A percentile compares a stretch with the other conserved stretches of the same genome.
Conservation (phyloP, 2,113 vertebrate species). For the Chinchilla lanigera region DNA sequence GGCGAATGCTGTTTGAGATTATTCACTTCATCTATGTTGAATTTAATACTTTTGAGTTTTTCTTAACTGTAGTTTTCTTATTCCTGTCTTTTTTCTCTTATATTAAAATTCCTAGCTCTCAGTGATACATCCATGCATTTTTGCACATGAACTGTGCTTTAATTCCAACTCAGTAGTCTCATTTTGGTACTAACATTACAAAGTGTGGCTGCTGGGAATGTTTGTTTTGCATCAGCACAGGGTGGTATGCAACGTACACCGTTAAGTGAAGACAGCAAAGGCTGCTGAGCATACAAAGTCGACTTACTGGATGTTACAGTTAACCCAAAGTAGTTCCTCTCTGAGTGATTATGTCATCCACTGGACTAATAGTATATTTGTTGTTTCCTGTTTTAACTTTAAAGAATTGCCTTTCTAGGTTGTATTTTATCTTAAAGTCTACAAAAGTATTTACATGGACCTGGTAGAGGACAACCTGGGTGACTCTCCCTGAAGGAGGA, state of each 20-base stretch:
- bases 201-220: not conserved
- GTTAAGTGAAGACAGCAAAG: not conserved
- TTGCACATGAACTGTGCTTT: not conserved
- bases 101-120: not conserved
- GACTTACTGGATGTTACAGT: not conserved
- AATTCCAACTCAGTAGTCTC: not conserved
- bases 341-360: not conserved
- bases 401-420: not conserved
- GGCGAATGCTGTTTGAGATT: not conserved
- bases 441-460: not conserved
- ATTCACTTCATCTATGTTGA: not conserved
- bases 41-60: not conserved
- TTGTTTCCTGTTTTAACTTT: not conserved
- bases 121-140: not conserved
- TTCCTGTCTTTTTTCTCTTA: not conserved
- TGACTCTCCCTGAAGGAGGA: too few relatives aligned
- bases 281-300: not conserved
- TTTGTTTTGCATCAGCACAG: not conserved
- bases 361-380: not conserved
- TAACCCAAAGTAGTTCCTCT: not conserved
- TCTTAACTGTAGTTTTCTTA: not conserved
- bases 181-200: not conserved
- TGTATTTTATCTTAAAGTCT: conserved; percentile 25
- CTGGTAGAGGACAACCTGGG: too few relatives aligned
- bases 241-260: not conserved